Percentiles rank a stretch among this genome's conserved stretches.
phyloP scores from a whole-genome alignment of 1,140 invertebrate genomes.

The Drosophila trapezifrons region DNA sequence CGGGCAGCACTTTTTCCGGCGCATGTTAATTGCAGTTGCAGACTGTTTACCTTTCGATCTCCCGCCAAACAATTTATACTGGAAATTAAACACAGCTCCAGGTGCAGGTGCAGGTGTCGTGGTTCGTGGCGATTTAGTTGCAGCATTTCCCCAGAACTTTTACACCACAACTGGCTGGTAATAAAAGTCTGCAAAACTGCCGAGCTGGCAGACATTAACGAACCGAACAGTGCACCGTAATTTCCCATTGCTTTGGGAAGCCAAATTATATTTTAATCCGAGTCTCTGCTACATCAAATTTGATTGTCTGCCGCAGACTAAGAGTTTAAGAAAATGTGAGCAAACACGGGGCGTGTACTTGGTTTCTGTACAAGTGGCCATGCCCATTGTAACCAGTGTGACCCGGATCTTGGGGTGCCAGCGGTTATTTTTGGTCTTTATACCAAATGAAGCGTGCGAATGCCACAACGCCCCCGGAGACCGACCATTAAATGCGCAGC shows the following conservation, averaged over 20 bases:
- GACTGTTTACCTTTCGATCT: slow-evolving; percentile 11
- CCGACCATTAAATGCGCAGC: slow-evolving; percentile 71
- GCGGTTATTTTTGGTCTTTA: slow-evolving; percentile 77
- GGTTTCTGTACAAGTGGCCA: slow-evolving; percentile 40
- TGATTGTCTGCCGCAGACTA: slow-evolving; percentile 13
- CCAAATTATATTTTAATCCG: slow-evolving; percentile 7
- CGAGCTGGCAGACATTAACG: background rate
- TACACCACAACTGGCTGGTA: too few species aligned
- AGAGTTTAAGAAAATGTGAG: slow-evolving; percentile 50
- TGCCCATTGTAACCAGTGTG: slow-evolving; percentile 4
- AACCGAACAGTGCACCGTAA: background rate
- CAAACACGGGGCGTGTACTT: slow-evolving; percentile 72
- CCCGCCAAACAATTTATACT: background rate
- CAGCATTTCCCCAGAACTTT: slow-evolving; percentile 1
- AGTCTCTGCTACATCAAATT: background rate
- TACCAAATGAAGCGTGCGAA: slow-evolving; percentile 81
- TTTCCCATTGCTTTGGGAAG: background rate
- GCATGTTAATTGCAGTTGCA: slow-evolving; percentile 24
- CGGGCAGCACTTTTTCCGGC: slow-evolving; percentile 10
- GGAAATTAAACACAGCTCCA: slow-evolving; percentile 12
- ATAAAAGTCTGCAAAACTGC: background rate
- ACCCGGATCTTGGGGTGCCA: slow-evolving; percentile 37
- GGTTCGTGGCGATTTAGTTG: background rate
- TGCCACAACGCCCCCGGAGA: slow-evolving; percentile 64
- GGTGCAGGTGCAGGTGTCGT: background rate